Evolutionary conservation across 2,888 invertebrate species (phyloP).

Genomic region (Ichneumon xanthorius): DNA sequence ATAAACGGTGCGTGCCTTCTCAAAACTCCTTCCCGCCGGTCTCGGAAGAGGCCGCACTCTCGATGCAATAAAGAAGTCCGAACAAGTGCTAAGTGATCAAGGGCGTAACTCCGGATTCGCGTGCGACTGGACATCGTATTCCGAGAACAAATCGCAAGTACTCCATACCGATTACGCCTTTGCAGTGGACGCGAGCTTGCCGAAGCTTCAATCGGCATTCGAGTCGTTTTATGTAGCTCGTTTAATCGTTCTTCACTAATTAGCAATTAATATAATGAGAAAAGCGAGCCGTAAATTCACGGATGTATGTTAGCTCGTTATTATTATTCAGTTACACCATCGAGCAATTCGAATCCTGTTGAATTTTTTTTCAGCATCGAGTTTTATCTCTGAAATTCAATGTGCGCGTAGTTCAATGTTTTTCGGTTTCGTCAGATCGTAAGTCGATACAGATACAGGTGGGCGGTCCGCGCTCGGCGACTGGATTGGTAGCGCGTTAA

Average conservation of each 20-base stretch:
- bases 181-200: neutral
- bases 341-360: neutral
- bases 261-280: neutral
- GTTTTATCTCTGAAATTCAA: constrained; percentile 5
- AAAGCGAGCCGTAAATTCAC: neutral
- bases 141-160: constrained; percentile 11
- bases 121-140: neutral
- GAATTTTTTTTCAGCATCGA: neutral
- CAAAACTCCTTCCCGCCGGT: constrained; percentile 14
- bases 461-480: constrained; percentile 10
- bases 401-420: neutral
- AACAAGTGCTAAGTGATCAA: constrained; percentile 54
- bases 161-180: constrained; percentile 11
- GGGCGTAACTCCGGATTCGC: constrained; percentile 44
- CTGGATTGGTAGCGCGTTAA: constrained; percentile 77
- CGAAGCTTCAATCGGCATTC: neutral
- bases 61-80: constrained; percentile 32
- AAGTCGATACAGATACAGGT: constrained; percentile 1
- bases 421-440: constrained; percentile 3
- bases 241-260: neutral
- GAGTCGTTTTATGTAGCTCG: neutral
- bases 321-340: neutral
- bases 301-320: neutral
- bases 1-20: constrained; percentile 55
- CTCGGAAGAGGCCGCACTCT: constrained; percentile 13